phyloP scores from a whole-genome alignment of 2,797 vertebrate species.

The Eutrigla gurnardus region DNA sequence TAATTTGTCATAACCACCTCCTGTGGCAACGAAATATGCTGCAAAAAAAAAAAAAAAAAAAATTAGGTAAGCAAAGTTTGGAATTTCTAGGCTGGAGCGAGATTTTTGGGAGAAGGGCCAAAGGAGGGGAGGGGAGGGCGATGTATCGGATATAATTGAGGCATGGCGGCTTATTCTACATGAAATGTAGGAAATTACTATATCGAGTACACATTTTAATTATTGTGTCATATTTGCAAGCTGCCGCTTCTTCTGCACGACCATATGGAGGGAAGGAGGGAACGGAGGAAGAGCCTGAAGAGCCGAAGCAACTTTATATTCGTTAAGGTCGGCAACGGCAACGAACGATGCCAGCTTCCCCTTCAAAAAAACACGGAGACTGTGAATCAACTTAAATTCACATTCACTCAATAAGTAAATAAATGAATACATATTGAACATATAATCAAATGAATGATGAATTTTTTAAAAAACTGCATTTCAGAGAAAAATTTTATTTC shows the following conservation, averaged over 20 bases:
- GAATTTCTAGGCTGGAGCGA: conserved; percentile 71
- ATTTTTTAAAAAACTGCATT: neutral
- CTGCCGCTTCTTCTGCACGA: neutral
- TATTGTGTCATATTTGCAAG: neutral
- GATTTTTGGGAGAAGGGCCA: conserved; percentile 28
- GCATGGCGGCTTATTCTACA: neutral
- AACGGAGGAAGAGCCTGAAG: neutral
- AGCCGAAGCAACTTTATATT: neutral
- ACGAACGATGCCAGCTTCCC: neutral
- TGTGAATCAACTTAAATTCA: neutral
- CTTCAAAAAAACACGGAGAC: neutral
- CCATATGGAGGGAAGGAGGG: neutral
- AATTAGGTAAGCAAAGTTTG: conserved; percentile 89
- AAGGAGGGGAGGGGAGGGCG: conserved; percentile 11
- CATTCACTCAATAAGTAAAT: neutral
- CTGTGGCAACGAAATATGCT: conserved; percentile 99
- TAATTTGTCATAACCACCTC: conserved; percentile 99
- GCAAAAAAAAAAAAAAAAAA: conserved; percentile 67
- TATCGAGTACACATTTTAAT: neutral
- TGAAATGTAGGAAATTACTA: neutral
- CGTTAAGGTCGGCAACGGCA: neutral
- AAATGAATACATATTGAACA: neutral
- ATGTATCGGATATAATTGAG: neutral
- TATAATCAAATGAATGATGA: neutral
- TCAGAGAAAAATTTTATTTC: neutral